Evolutionary conservation across 2,888 invertebrate species (phyloP).

Genomic region (Ennomos erosarius): DNA sequence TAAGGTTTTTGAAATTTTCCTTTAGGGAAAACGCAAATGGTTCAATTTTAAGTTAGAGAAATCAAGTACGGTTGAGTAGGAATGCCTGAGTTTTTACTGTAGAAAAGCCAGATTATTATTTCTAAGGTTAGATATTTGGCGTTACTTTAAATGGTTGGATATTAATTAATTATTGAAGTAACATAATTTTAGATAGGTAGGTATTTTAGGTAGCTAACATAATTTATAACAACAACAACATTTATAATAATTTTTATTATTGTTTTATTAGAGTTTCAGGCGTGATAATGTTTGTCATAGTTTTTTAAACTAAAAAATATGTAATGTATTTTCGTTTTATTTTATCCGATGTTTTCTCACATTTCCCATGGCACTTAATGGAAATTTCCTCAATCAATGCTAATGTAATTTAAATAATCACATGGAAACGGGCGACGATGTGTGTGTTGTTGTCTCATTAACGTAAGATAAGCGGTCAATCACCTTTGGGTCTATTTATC

Average conservation of each 20-base stretch:
- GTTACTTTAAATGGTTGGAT: too few species aligned
- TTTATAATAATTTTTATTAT: too few species aligned
- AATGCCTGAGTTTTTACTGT: conserved; percentile 19
- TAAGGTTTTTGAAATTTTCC: conserved; percentile 35
- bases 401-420: conserved; percentile 32
- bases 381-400: conserved; percentile 32
- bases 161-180: too few species aligned
- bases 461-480: conserved; percentile 39
- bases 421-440: conserved; percentile 29
- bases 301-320: too few species aligned
- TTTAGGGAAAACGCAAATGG: conserved; percentile 29
- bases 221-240: too few species aligned
- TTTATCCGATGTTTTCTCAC: not conserved
- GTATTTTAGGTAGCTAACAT: too few species aligned
- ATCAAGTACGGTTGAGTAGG: conserved; percentile 16
- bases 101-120: not conserved
- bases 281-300: too few species aligned
- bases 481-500: conserved; percentile 37
- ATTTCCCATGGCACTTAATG: conserved; percentile 16
- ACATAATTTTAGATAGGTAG: too few species aligned
- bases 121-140: not conserved
- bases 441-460: conserved; percentile 39
- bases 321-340: not conserved
- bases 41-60: conserved; percentile 19
- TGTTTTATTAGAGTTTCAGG: too few species aligned